Base-by-base conservation (phyloP, 2,113 vertebrate genomes). In the Halcyon malimbica region DNA sequence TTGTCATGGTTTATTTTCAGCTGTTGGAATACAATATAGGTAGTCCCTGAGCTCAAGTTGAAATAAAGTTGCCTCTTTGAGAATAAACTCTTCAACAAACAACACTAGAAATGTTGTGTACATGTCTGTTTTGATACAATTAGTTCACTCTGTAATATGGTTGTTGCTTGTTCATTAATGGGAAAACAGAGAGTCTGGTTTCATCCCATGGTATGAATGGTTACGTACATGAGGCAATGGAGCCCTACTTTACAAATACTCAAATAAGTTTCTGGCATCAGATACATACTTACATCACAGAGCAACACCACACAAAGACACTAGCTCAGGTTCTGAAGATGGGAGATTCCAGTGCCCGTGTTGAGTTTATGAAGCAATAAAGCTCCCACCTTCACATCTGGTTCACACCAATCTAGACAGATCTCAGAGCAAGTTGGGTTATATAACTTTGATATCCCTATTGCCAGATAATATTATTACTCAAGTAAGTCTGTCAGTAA, bases 51-150 rank as follows among this genome's bases (percentile, higher is more conserved):
- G 35, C 33, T 91, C 28, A 63, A 68, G 67, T 53, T 91, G 73
- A 87, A 86, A 68, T 69, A 76, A 81, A 90, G 59, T 97, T 96
- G 13, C 76, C 71, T 94, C 56, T 82, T 91, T 80, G 46, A 94
- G 51, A 97, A 97, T 97, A 97, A 97, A 96, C 65, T 87, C 93
- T 93, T 94, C 91, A 71, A 92, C 46, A 95, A 96, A 90, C 25
- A 9, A 82, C 44, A 75, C n/a, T 64, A 89, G 51, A 90, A 90
- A 42, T 62, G 31, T 51, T 91, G 83, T 95, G 81, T 78, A 31
- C 8, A 51, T 69, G 53, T 96, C 37, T 97, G 37, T 83, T 91
- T 95, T 94, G 46, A 81, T 87, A 37, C 63, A 90, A 39, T 81
- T 44, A 31, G 6, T 88, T 92, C 29, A 65, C 10, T 91, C 57